phyloP scores from a whole-genome alignment of 2,113 vertebrate species.

The Engystomops pustulosus region DNA sequence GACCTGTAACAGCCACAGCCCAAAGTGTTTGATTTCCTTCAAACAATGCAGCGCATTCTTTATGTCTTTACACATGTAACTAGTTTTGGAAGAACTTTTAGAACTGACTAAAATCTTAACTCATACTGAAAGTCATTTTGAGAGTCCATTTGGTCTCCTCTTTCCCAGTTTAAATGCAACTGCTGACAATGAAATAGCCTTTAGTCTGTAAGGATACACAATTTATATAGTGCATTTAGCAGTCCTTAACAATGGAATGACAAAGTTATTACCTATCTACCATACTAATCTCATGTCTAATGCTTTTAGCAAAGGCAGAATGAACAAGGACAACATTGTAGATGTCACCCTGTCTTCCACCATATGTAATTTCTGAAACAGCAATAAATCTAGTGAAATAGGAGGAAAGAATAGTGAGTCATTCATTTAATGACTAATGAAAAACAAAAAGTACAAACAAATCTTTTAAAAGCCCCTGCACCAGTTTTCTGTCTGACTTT shows the following conservation, averaged over 20 bases:
- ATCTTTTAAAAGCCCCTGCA: background rate
- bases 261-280: background rate
- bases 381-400: background rate
- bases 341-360: background rate
- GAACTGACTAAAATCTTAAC: background rate
- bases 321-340: background rate
- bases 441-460: background rate
- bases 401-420: background rate
- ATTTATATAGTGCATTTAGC: background rate
- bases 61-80: background rate
- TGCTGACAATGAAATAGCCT: background rate
- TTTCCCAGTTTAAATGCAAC: background rate
- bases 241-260: background rate
- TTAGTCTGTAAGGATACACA: background rate
- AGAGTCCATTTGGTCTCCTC: background rate
- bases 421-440: conserved; percentile 1
- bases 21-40: too few species aligned
- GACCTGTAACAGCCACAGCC: too few species aligned
- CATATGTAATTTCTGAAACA: conserved; percentile 1
- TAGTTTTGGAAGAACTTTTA: background rate
- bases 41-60: background rate
- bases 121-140: background rate
- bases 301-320: background rate
- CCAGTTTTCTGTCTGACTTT: too few species aligned
- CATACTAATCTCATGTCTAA: conserved; percentile 1